Base-by-base conservation (phyloP, 2,797 vertebrate species). In the Varecia variegata region DNA sequence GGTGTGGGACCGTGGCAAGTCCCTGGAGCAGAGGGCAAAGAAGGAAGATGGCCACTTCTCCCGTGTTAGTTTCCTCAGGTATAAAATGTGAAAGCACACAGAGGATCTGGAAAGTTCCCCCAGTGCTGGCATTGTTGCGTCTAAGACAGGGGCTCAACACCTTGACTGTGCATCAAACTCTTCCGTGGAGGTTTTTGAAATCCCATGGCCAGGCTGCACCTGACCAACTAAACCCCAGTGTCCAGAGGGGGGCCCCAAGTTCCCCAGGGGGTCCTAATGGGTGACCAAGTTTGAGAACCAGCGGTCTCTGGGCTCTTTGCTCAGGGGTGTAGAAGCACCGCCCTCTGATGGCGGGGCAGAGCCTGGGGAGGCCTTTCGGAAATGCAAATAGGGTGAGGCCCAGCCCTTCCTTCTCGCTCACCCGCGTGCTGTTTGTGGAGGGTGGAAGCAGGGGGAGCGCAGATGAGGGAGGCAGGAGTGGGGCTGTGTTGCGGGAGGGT, bases 111-210 rank as follows among this genome's bases (percentile, higher is more conserved):
- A 32, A 32, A 0, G 12, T 58, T 77, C n/a, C 32, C 25, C 38
- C 13, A 35, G 84, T 27, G 0, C 35, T 11, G 70, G 68, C 35
- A 5, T 32, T 5, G 6, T 7, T 30, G 74, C 40, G 68, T 56
- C 71, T 0, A 6, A 77, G 47, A 47, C 17, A 21, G 62, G 1
- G 14, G 8, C 52, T 87, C 30, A 13, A 35, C 40, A 23, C n/a
- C 35, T 60, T 4, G n/a, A 54, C 21, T 23, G 52, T 23, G 0
- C 3, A 0, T 25, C 27, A 40, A 1, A 11, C 30, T 25, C 25
- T 52, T 67, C 74, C 7, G 27, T 52, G 38, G 35, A 65, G 30
- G 13, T 35, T 68, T 40, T 32, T 25, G 10, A 77, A 40, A 6
- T 65, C 67, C 40, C 14, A 1, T 12, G 12, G 18, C 38, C 43